A percentile compares a stretch with the other conserved stretches of the same genome.
phyloP scores from a whole-genome alignment of 2,797 vertebrate species.

The Tauraco hartlaubi region DNA sequence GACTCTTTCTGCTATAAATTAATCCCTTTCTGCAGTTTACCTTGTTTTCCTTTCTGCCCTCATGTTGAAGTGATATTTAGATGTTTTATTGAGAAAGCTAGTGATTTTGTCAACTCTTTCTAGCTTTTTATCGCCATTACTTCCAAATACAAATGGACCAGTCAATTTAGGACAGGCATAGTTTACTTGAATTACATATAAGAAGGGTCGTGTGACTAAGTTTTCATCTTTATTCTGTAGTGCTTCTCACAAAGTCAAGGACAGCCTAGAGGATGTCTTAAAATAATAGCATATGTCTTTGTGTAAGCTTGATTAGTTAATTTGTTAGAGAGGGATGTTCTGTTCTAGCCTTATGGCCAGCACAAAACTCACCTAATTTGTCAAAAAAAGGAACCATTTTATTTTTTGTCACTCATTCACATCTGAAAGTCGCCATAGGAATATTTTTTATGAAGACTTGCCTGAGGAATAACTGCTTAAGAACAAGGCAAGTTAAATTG shows the following conservation, averaged over 20 bases:
- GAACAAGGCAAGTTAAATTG: neutral
- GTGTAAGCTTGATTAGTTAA: neutral
- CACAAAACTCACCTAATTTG: neutral
- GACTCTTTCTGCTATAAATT: neutral
- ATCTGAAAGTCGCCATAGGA: neutral
- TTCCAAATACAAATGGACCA: neutral
- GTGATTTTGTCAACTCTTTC: neutral
- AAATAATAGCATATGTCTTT: neutral
- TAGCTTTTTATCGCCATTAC: neutral
- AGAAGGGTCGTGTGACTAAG: rapidly evolving
- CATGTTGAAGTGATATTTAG: neutral
- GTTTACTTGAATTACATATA: neutral
- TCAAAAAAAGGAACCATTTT: rapidly evolving
- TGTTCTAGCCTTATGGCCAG: neutral
- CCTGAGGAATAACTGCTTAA: neutral
- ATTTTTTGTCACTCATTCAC: neutral
- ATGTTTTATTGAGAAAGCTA: neutral
- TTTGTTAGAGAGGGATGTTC: neutral
- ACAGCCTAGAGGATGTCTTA: neutral
- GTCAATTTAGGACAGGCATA: neutral
- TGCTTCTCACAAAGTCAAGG: neutral
- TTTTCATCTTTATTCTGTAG: neutral
- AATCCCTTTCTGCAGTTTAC: neutral
- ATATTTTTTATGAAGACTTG: neutral
- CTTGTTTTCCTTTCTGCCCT: neutral